These are phyloP conservation scores for Petrocephalus schoutedeni DNA, from an alignment of 2,797 vertebrate species.

Conservation along the genomic window DNA sequence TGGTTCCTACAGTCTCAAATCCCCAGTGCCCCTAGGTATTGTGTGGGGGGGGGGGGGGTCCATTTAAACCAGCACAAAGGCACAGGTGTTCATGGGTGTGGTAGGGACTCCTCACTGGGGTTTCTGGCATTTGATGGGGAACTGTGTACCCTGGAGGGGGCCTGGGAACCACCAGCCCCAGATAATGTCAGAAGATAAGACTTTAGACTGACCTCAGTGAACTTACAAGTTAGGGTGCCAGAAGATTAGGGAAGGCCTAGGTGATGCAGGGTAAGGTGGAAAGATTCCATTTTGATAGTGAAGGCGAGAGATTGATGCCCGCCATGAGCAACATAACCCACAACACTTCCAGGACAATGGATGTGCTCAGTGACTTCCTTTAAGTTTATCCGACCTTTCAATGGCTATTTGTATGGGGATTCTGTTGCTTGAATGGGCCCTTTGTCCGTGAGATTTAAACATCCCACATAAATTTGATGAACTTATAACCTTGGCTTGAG, in stretches of 20 bases:
- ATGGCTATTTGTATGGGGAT: slow-evolving; percentile 32
- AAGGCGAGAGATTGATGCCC: slow-evolving; percentile 45
- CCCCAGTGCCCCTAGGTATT: slow-evolving; percentile 26
- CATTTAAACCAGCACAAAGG: slow-evolving; percentile 53
- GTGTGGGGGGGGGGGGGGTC: slow-evolving; percentile 16
- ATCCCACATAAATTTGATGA: slow-evolving; percentile 53
- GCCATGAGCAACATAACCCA: neutral
- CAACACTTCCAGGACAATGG: neutral
- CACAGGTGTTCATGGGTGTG: slow-evolving; percentile 69
- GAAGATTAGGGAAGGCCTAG: slow-evolving; percentile 46
- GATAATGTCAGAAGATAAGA: slow-evolving; percentile 46
- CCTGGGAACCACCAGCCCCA: slow-evolving; percentile 34
- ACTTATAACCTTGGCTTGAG: slow-evolving; percentile 41
- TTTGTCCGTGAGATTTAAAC: slow-evolving; percentile 21
- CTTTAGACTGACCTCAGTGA: slow-evolving; percentile 20
- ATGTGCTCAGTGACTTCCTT: slow-evolving; percentile 29
- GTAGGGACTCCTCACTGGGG: slow-evolving; percentile 40
- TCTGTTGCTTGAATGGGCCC: slow-evolving; percentile 48
- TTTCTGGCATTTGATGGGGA: slow-evolving; percentile 26
- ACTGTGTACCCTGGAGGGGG: slow-evolving; percentile 32
- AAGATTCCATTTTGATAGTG: slow-evolving; percentile 42
- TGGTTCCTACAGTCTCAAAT: slow-evolving; percentile 35
- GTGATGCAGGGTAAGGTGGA: slow-evolving; percentile 42
- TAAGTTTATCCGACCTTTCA: slow-evolving; percentile 42
- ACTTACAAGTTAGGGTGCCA: slow-evolving; percentile 33